Base-by-base conservation (phyloP, 2,113 vertebrate species). In the Psittacus erithacus region DNA sequence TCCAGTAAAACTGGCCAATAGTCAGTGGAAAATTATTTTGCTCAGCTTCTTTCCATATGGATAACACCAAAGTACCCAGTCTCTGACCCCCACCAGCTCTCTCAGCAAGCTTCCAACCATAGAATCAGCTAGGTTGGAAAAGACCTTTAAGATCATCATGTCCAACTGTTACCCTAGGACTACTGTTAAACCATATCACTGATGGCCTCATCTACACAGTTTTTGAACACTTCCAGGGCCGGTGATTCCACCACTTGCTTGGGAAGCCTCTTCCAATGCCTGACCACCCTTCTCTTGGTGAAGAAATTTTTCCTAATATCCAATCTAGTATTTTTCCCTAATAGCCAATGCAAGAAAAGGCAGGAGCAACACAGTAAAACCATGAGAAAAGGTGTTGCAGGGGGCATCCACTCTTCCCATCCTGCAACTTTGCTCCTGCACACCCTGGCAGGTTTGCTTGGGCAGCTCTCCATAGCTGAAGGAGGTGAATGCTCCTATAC, bases 361-460 rank as follows among this genome's bases (percentile, higher is more conserved):
- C 64, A 39, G 76, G 35, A 86, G 29, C 11, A 2, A 64, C 67
- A 19, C 25, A 60, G 35, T 9, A 55, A 81, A 24, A 20, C 9
- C 10, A 13, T 0, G 14, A 15, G 38, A n/a, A 44, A 47, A 74
- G 29, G 65, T 0, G 0, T 2, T 29, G 29, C n/a, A 3, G 0
- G 0, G 27, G 14, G 11, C 25, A 53, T 10, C 11, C 1, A 1
- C 13, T 44, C 46, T 62, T 43, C 29, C 31, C n/a, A 35, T 3
- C n/a, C 28, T 6, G 8, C 63, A 60, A 41, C 77, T 35, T 28
- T 4, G 19, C 16, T n/a, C 19, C 11, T 10, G 23, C 41, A 14
- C 17, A 5, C 13, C 17, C 28, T 0, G 6, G 17, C 62, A 39
- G 38, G 25, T 31, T 59, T 5, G 28, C n/a, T 10, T 1, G 17